These are phyloP conservation scores for Spea hammondii DNA, from an alignment of 2,797 vertebrate species.

Conservation along the genomic window DNA sequence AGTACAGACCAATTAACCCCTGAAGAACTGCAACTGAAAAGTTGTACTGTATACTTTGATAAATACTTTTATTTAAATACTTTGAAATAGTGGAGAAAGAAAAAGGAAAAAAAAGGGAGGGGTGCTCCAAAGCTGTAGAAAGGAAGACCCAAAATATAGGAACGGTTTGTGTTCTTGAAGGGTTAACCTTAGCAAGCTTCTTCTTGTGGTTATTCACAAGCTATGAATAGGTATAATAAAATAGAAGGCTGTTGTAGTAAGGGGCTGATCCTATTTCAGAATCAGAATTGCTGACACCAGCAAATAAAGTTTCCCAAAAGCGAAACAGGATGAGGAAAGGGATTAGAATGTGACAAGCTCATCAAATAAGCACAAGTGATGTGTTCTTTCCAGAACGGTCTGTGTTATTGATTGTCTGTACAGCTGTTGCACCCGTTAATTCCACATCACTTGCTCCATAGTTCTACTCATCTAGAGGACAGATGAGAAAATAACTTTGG, in stretches of 20 bases:
- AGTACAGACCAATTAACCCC: constrained; percentile 80
- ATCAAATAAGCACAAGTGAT: constrained; percentile 93
- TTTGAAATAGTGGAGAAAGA: constrained; percentile 59
- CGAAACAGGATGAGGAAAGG: constrained; percentile 80
- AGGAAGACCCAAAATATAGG: constrained; percentile 8
- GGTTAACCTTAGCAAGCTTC: constrained; percentile 69
- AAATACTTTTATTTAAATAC: constrained; percentile 75
- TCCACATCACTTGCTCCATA: constrained; percentile 80
- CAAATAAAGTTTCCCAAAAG: constrained; percentile 85
- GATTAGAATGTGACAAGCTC: constrained; percentile 96
- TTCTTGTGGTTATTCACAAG: constrained; percentile 71
- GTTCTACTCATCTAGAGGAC: constrained; percentile 72
- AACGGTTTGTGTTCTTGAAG: constrained; percentile 43
- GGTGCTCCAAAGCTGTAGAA: too few relatives aligned
- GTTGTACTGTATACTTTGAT: constrained; percentile 65
- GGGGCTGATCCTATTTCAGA: constrained; percentile 80
- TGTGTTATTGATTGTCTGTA: constrained; percentile 80
- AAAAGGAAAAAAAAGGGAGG: constrained; percentile 47
- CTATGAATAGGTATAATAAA: constrained; percentile 74
- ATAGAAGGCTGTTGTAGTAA: constrained; percentile 74
- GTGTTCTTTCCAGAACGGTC: constrained; percentile 93
- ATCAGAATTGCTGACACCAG: constrained; percentile 92
- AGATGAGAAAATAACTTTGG: constrained; percentile 76
- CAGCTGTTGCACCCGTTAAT: constrained; percentile 74
- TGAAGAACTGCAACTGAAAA: constrained; percentile 74